Evolutionary conservation across 2,888 invertebrate species (phyloP).

Genomic region (Sclerodermus sp.): DNA sequence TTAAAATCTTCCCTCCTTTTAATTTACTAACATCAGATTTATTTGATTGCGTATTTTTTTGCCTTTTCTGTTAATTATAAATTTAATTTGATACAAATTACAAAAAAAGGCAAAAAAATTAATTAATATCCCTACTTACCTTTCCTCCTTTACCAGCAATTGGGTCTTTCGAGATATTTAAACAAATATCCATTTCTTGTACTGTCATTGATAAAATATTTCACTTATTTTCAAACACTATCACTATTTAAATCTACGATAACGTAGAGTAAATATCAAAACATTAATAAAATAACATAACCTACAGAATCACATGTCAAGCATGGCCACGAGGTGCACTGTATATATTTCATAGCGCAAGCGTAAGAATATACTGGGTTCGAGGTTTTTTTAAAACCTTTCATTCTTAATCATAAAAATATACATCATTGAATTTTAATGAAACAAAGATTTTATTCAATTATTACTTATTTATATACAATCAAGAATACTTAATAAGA

Average conservation of each 20-base stretch:
- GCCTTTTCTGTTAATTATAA: neutral
- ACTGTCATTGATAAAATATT: slow-evolving; percentile 31
- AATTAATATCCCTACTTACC: slow-evolving; percentile 32
- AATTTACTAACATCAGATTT: too few species aligned
- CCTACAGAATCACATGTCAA: slow-evolving; percentile 17
- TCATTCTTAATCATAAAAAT: too few species aligned
- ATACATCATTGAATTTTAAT: too few species aligned
- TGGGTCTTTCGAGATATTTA: slow-evolving; percentile 41
- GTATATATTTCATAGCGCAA: slow-evolving; percentile 13
- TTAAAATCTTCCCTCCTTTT: slow-evolving; percentile 10
- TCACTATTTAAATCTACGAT: too few species aligned
- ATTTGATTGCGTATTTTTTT: slow-evolving; percentile 1
- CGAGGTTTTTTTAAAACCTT: neutral
- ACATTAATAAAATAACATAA: slow-evolving; percentile 10
- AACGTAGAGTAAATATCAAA: too few species aligned
- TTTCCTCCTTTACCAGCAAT: slow-evolving; percentile 16
- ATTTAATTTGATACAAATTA: neutral
- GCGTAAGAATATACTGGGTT: slow-evolving; percentile 8
- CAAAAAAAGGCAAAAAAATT: neutral
- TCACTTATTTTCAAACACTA: neutral
- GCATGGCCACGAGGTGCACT: too few species aligned
- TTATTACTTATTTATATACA: too few species aligned
- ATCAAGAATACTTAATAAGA: too few species aligned
- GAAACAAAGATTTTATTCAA: too few species aligned
- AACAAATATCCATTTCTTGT: slow-evolving; percentile 45